Percentiles rank a stretch among this genome's conserved stretches.
These are phyloP conservation scores for Megamerina dolium DNA, from an alignment of 2,888 invertebrate species.

Conservation along the genomic window DNA sequence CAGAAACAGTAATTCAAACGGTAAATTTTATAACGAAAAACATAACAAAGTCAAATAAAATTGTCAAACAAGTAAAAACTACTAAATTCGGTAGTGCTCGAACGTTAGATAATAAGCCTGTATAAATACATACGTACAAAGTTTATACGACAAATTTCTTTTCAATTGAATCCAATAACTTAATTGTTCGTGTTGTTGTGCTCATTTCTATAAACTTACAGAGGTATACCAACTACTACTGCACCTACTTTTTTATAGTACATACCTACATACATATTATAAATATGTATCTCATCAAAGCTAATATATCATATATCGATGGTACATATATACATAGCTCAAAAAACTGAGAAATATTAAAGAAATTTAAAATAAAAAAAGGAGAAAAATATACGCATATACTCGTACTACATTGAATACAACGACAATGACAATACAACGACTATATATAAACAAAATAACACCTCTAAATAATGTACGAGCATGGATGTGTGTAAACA, in stretches of 20 bases:
- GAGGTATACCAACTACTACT: constrained; percentile 1
- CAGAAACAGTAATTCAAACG: constrained; percentile 34
- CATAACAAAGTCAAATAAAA: constrained; percentile 9
- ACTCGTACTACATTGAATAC: constrained; percentile 1
- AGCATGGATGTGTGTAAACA: background rate
- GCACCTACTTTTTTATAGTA: constrained; percentile 1
- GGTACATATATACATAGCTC: no score
- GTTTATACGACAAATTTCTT: constrained; percentile 1
- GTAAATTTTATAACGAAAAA: constrained; percentile 35
- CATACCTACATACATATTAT: background rate
- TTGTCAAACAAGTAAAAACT: constrained; percentile 7
- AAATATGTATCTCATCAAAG: background rate
- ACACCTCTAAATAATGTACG: background rate
- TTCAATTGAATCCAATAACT: no score
- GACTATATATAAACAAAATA: constrained; percentile 5
- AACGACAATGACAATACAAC: constrained; percentile 1
- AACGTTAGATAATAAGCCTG: constrained; percentile 4
- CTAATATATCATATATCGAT: no score
- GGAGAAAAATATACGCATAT: background rate
- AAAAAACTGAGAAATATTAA: constrained; percentile 1
- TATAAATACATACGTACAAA: background rate
- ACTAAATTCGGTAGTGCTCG: no score
- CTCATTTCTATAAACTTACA: background rate
- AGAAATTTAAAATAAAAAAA: constrained; percentile 1
- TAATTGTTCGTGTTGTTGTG: no score